Evolutionary conservation across 92 coral and sea anemone species (phyloP).

Genomic region (Epizoanthus illoricatus): DNA sequence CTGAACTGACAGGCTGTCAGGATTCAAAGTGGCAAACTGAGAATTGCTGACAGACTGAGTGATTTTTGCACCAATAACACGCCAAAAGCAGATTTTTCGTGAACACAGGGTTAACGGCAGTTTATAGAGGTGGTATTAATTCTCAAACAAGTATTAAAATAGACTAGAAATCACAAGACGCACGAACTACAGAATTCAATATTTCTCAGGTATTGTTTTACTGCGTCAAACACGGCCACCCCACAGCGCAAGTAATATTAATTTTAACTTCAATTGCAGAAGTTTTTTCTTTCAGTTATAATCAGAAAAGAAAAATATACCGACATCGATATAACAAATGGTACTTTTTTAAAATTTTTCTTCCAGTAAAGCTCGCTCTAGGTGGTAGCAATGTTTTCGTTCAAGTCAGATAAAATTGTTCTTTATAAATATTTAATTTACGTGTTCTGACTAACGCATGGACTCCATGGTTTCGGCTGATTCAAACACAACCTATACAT

Average conservation of each 20-base stretch:
- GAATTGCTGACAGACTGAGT: background rate
- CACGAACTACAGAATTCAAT: background rate
- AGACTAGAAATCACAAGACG: background rate
- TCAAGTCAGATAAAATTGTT: constrained; percentile 20
- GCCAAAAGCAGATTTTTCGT: background rate
- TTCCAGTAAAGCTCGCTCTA: background rate
- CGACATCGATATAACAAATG: background rate
- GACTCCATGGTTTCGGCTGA: constrained; percentile 1
- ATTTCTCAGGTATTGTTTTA: background rate
- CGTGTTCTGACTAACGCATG: background rate
- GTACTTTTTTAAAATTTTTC: background rate
- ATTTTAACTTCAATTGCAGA: constrained; percentile 16
- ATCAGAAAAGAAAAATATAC: background rate
- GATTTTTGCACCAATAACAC: background rate
- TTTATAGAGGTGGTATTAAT: background rate
- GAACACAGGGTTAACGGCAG: background rate
- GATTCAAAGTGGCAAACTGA: background rate
- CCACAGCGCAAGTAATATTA: background rate
- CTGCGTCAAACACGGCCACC: background rate
- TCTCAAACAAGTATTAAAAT: background rate
- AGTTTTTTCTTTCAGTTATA: background rate
- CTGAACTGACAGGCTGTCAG: background rate
- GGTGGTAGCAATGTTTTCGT: constrained; percentile 13
- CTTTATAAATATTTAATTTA: constrained; percentile 22
- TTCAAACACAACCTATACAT: background rate